Base-by-base conservation (phyloP, 2,113 vertebrate genomes). In the Tauraco erythrolophus region DNA sequence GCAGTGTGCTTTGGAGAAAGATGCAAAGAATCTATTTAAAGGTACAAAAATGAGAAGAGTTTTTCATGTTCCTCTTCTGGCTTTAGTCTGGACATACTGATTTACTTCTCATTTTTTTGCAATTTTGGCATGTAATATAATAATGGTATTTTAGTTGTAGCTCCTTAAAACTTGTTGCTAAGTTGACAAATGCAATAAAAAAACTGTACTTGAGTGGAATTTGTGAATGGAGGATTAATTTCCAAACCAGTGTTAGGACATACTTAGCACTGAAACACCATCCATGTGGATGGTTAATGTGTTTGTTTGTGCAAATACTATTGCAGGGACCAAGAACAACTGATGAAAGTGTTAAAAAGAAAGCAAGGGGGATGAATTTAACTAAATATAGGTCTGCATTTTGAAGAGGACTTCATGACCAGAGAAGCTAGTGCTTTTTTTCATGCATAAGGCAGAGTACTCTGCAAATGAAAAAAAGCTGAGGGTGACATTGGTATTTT, bases 41-140 rank as follows among this genome's bases (percentile, higher is more conserved):
- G 84, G 58, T 83, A 62, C 71, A 74, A 80, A 94, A 81, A 84
- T 46, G 57, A 77, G 88, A 90, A 43, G 82, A 31, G 90, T 56
- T 92, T 92, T 77, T 85, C 48, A 1, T 89, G 60, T 86, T 94
- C 92, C 70, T 69, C 84, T 69, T 90, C 60, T 92, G 89, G 39
- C 75, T 86, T 84, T 64, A 43, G 80, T 88, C 72, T 89, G 83
- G 65, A 62, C 56, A 9, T 64, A 68, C 11, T 54, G 51, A 87
- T 94, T 91, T 84, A 65, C 80, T 91, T 95, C 56, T 81, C 8
- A 15, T 78, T 96, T 95, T 95, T 84, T 89, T 41, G 48, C 45
- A 61, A 2, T 61, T 87, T 68, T 94, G 84, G 61, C 53, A 5
- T 9, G 45, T 50, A 69, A 54, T 50, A 24, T 2, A 22, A 9